These are phyloP conservation scores for Australoheros scitulus DNA, from an alignment of 2,113 vertebrate genomes.

Conservation along the genomic window DNA sequence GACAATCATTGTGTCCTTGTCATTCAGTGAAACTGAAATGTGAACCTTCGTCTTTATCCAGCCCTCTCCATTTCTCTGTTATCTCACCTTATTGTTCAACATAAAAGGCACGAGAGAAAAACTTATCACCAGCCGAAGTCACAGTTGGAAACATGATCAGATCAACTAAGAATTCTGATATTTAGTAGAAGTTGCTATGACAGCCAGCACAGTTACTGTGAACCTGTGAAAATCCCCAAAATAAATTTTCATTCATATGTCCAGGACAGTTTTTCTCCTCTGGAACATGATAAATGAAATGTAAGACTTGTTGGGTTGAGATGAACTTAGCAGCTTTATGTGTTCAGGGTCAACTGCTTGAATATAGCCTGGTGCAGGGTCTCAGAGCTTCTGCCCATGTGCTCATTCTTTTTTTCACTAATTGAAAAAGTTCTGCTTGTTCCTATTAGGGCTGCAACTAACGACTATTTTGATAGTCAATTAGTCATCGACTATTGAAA, in stretches of 20 bases:
- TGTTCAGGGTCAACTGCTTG: neutral
- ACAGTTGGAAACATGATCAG: neutral
- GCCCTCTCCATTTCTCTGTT: slow-evolving; percentile 17
- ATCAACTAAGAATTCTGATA: slow-evolving; percentile 1
- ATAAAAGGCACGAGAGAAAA: slow-evolving; percentile 26
- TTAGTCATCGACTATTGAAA: no score
- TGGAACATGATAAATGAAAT: neutral
- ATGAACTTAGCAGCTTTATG: neutral
- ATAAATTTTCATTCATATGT: neutral
- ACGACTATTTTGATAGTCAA: no score
- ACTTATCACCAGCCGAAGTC: neutral
- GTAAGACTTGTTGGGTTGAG: neutral
- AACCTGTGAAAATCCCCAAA: neutral
- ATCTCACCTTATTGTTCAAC: slow-evolving; percentile 38
- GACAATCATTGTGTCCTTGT: slow-evolving; percentile 61
- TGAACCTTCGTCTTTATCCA: slow-evolving; percentile 37
- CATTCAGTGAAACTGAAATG: slow-evolving; percentile 61
- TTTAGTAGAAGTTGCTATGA: slow-evolving; percentile 2
- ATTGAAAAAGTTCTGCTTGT: neutral
- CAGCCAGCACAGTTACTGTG: neutral
- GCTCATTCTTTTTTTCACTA: neutral
- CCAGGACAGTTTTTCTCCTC: neutral
- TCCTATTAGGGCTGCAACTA: no score
- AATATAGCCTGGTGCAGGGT: neutral
- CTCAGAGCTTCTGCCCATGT: neutral